Conservation (phyloP, 2,888 invertebrate genomes). For the Standfussiana lucernea region DNA sequence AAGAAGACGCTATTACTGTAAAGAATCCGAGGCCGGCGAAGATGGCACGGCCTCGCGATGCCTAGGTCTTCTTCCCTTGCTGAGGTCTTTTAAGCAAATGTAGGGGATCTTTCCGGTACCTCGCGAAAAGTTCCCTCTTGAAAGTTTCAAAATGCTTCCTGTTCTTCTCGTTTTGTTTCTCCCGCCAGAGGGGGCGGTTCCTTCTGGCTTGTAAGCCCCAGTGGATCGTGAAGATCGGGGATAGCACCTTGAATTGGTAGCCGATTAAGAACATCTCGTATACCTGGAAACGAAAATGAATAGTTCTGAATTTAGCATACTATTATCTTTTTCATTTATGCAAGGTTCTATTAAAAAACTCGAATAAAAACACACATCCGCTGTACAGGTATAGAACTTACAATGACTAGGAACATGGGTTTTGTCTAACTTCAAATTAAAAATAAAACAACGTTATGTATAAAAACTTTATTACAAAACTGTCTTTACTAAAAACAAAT, state of each 20-base stretch:
- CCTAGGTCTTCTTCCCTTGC: conserved; percentile 87
- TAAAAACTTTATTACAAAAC: conserved; percentile 75
- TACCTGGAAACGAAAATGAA: conserved; percentile 90
- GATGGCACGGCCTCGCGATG: conserved; percentile 85
- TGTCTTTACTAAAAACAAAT: conserved; percentile 75
- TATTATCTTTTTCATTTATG: neutral
- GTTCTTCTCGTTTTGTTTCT: conserved; percentile 96
- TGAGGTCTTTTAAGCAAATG: conserved; percentile 82
- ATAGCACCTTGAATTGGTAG: conserved; percentile 96
- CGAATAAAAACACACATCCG: neutral
- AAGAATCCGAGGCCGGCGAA: conserved; percentile 83
- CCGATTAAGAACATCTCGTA: conserved; percentile 98
- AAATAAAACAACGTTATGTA: conserved; percentile 44
- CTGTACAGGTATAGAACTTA: neutral
- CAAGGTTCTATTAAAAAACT: neutral
- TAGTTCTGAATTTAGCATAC: conserved; percentile 1
- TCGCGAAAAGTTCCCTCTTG: conserved; percentile 95
- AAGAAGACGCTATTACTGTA: conserved; percentile 63
- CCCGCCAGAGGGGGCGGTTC: conserved; percentile 95
- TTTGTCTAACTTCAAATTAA: neutral
- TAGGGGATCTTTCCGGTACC: conserved; percentile 93
- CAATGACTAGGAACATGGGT: neutral
- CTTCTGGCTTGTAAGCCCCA: conserved; percentile 96
- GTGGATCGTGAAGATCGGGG: conserved; percentile 97
- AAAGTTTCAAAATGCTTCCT: conserved; percentile 95